Evolutionary conservation across 2,113 vertebrate genomes (phyloP), one percentile per base, ranked within the genome.

Genomic region (Stercorarius parasiticus): DNA sequence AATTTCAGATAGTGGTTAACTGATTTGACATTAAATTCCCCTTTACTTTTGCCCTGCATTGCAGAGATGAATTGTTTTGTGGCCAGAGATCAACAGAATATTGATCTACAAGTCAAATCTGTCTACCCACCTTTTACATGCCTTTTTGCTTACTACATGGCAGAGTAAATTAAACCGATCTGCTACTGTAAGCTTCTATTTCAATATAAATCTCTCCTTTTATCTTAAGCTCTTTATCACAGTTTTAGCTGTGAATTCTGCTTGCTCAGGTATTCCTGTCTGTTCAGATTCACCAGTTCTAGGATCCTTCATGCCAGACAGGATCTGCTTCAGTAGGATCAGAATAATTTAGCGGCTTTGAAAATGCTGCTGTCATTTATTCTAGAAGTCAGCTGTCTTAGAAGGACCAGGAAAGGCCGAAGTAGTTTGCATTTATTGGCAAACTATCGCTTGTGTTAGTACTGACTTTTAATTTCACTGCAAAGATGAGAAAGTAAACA

Each of bases 321-420:
- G 17, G 91, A 55, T 91, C 84, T 95, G 81, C 81, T 94, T 94
- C 70, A 50, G 43, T 82, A 85, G 58, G 66, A 87, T 55, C 73
- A 65, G 84, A 96, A 96, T 95, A 96, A 96, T 91, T 97, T 95
- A 95, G n/a, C 42, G 80, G 58, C 62, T 94, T 85, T 90, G 89
- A 97, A 96, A 97, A 95, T 94, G 86, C 58, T 94, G 20, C 70
- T 92, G 74, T 76, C 89, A 89, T 96, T 95, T 95, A 86, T 93
- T 89, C 50, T 80, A 62, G 52, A 50, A 96, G 56, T 91, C 78
- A 93, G 70, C 93, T 95, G 73, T 85, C 94, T 95, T 85, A 53
- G 42, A 78, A 85, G 45, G 42, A 84, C 34, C 15, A 66, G 56
- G 18, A 95, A 95, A 95, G 89, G 84, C 93, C 86, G 88, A 95